A percentile compares a stretch with the other conserved stretches of the same genome.
phyloP scores from a whole-genome alignment of 2,113 vertebrate genomes.

The Geothlypis trichas region DNA sequence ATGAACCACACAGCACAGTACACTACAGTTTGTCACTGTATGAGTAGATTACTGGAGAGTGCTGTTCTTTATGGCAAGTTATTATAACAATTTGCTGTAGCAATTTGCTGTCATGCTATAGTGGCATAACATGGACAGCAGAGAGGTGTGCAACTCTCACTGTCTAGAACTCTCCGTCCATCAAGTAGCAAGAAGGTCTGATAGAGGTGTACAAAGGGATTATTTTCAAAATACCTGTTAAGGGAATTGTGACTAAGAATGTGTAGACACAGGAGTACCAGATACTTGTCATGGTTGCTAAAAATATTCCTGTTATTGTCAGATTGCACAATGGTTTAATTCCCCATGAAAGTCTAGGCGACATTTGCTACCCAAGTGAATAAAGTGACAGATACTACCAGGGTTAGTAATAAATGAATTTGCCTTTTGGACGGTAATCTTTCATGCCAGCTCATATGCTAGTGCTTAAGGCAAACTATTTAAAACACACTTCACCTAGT shows the following conservation, averaged over 20 bases:
- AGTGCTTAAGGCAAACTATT: slow-evolving; percentile 57
- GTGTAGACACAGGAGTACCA: slow-evolving; percentile 11
- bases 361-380: slow-evolving; percentile 62
- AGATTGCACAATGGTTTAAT: slow-evolving; percentile 66
- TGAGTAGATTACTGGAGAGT: neutral
- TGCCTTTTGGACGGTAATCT: slow-evolving; percentile 21
- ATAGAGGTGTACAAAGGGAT: neutral
- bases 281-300: slow-evolving; percentile 55
- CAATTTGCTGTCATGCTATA: neutral
- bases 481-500: slow-evolving; percentile 38
- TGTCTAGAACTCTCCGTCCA: neutral
- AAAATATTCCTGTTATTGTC: slow-evolving; percentile 67
- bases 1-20: neutral
- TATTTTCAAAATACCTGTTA: slow-evolving; percentile 33
- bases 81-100: neutral
- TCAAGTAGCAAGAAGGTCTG: neutral
- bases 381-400: slow-evolving; percentile 68
- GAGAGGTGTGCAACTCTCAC: neutral
- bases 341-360: slow-evolving; percentile 65
- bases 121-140: neutral
- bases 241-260: slow-evolving; percentile 37
- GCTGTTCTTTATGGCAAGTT: neutral
- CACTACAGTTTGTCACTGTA: neutral
- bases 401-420: slow-evolving; percentile 33
- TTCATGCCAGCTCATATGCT: slow-evolving; percentile 46